phyloP scores from a whole-genome alignment of 2,797 vertebrate genomes.

The Otolemur crassicaudatus region DNA sequence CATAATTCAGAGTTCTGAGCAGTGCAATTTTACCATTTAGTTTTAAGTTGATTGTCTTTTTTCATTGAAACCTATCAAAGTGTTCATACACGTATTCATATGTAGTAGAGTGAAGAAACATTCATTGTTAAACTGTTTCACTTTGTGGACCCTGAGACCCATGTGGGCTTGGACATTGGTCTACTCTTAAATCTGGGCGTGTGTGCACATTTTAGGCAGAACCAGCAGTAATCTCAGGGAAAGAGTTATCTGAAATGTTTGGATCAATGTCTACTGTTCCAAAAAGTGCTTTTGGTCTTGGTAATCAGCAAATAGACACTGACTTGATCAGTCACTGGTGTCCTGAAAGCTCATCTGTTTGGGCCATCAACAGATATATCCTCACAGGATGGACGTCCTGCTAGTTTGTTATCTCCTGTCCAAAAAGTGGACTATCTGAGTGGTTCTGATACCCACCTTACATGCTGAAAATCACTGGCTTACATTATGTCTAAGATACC shows the following conservation, averaged over 20 bases:
- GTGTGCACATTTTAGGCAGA: neutral
- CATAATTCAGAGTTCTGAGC: neutral
- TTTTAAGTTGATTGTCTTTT: neutral
- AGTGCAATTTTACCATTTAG: neutral
- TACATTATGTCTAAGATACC: neutral
- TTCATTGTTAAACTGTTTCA: neutral
- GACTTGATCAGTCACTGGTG: neutral
- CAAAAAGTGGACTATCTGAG: neutral
- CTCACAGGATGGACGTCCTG: neutral
- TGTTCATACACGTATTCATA: neutral
- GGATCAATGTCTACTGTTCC: neutral
- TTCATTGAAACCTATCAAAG: neutral
- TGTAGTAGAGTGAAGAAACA: neutral
- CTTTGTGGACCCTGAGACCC: rapidly evolving
- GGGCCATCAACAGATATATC: neutral
- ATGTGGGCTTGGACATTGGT: neutral
- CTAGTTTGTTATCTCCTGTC: neutral
- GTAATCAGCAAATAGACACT: neutral
- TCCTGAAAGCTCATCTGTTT: neutral
- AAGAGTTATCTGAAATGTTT: neutral
- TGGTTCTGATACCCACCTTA: neutral
- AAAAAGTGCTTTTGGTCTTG: neutral
- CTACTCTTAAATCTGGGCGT: neutral
- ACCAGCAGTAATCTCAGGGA: neutral
- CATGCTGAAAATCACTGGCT: neutral